Percentiles rank a stretch among this genome's conserved stretches.
Conservation (phyloP, 2,888 invertebrate genomes). For the Argyra leucocephala region DNA sequence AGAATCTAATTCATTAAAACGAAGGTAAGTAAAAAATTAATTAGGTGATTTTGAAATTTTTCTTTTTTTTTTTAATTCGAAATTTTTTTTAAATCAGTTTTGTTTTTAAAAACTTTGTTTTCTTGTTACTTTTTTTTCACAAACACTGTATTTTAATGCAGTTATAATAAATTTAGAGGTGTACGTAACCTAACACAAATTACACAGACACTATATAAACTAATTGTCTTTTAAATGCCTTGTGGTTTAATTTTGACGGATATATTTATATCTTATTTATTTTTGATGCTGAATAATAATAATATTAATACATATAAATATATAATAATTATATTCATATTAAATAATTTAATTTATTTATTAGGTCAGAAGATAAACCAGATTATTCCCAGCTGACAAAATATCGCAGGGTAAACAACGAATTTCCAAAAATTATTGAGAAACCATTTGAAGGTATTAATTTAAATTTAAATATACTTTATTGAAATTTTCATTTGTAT, state of each 20-base stretch:
- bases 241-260: not conserved
- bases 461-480: conserved; percentile 13
- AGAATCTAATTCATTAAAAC: not conserved
- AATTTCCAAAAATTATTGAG: conserved; percentile 32
- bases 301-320: too few species aligned
- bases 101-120: not conserved
- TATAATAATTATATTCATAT: not conserved
- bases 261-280: not conserved
- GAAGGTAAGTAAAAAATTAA: not conserved
- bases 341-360: conserved; percentile 13
- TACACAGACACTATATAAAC: not conserved
- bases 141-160: not conserved
- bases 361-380: conserved; percentile 26
- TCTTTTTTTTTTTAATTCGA: not conserved
- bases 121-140: too few species aligned
- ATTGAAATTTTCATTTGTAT: not conserved
- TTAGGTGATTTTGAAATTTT: not conserved
- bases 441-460: conserved; percentile 30
- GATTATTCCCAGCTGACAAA: conserved; percentile 30
- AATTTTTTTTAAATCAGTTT: not conserved
- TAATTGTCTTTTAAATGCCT: too few species aligned
- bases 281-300: too few species aligned
- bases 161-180: not conserved
- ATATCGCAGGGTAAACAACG: conserved; percentile 33
- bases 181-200: not conserved